Conservation (phyloP, 1,140 invertebrate genomes). For the Aphis gossypii region DNA sequence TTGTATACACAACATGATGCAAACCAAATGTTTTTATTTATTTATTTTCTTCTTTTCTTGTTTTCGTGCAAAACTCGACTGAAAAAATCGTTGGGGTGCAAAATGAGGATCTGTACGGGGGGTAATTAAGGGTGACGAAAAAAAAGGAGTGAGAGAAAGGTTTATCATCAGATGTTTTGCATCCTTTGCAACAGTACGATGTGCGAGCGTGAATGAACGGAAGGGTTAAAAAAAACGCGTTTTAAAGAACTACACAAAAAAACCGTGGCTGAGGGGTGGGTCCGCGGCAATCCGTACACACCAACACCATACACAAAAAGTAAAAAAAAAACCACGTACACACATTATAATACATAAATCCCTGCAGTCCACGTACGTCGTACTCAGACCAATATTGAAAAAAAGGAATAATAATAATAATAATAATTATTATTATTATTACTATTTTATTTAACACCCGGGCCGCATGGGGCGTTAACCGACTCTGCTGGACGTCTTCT, state of each 20-base stretch:
- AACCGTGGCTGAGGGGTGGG: conserved; percentile 46
- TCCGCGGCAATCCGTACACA: not conserved
- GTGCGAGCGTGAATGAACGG: conserved; percentile 30
- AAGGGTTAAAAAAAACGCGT: conserved; percentile 54
- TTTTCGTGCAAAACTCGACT: not conserved
- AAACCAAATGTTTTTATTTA: conserved; percentile 34
- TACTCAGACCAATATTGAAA: conserved; percentile 5
- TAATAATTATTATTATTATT: not conserved
- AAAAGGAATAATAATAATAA: conserved; percentile 35
- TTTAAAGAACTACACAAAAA: conserved; percentile 50
- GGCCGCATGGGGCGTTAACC: conserved; percentile 43
- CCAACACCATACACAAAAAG: not conserved
- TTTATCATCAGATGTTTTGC: conserved; percentile 45
- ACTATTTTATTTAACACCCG: conserved; percentile 49
- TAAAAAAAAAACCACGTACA: conserved; percentile 8
- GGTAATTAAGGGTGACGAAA: conserved; percentile 55
- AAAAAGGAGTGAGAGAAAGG: conserved; percentile 21
- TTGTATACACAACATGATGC: not conserved
- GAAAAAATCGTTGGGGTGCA: not conserved
- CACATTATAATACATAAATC: not conserved
- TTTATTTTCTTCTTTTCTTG: not conserved
- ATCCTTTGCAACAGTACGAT: conserved; percentile 24
- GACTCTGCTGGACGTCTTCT: conserved; percentile 54
- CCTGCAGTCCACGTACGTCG: not conserved
- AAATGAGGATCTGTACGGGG: conserved; percentile 40